Conservation (phyloP, 2,888 invertebrate genomes). For the Apotomis capreana region DNA sequence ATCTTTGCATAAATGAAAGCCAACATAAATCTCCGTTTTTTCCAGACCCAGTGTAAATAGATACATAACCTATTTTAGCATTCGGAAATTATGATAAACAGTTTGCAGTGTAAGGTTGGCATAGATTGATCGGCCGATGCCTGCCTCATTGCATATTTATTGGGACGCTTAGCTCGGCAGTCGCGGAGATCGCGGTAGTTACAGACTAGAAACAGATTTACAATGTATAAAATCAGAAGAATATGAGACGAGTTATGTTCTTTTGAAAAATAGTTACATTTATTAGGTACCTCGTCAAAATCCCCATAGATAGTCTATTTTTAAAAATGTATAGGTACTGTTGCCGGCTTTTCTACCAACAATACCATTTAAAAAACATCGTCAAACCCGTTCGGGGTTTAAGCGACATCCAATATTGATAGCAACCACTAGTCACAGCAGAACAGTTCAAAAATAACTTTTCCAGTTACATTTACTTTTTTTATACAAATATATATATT, state of each 20-base stretch:
- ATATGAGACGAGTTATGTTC: not conserved
- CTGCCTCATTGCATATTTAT: slow-evolving; percentile 41
- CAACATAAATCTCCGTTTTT: not conserved
- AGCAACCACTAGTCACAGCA: no score
- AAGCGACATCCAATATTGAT: no score
- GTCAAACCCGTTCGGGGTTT: no score
- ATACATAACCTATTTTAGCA: slow-evolving; percentile 29
- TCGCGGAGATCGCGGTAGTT: slow-evolving; percentile 26
- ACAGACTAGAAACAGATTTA: slow-evolving; percentile 34
- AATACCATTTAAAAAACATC: no score
- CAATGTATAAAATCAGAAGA: not conserved
- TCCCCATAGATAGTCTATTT: no score
- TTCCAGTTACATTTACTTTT: no score
- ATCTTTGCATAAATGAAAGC: not conserved
- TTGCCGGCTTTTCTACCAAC: no score
- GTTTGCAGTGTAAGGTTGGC: slow-evolving; percentile 39
- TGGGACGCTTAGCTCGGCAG: slow-evolving; percentile 40
- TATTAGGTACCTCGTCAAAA: no score
- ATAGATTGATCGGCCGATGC: slow-evolving; percentile 39
- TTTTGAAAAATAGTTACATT: no score
- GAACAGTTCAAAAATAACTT: no score
- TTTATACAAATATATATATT: no score
- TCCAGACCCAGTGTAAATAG: slow-evolving; percentile 8
- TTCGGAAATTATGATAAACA: slow-evolving; percentile 41
- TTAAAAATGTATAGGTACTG: no score